Conservation (phyloP, 2,797 vertebrate species). For the Ataeniobius toweri region DNA sequence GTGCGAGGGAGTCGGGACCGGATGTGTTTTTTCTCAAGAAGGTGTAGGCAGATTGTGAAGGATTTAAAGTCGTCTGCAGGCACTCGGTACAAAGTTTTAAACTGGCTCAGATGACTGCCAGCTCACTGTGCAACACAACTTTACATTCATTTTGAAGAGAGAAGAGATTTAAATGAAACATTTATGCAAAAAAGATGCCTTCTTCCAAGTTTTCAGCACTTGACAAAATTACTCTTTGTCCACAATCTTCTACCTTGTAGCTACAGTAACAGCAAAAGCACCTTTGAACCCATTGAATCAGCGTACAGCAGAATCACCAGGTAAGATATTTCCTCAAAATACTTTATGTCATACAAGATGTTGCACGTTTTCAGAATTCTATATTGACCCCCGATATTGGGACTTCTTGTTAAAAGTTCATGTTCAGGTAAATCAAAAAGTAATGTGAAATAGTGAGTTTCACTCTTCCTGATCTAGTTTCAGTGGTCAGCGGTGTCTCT, state of each 20-base stretch:
- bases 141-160: neutral
- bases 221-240: slow-evolving; percentile 5
- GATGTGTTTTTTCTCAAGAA: slow-evolving; percentile 56
- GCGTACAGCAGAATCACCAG: slow-evolving; percentile 57
- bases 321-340: slow-evolving; percentile 51
- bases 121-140: neutral
- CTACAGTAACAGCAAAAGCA: slow-evolving; percentile 53
- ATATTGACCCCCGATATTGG: neutral
- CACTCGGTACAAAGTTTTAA: slow-evolving; percentile 39
- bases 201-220: neutral
- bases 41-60: slow-evolving; percentile 50
- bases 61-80: slow-evolving; percentile 40
- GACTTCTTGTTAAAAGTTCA: neutral
- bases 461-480: slow-evolving; percentile 33
- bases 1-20: slow-evolving; percentile 54
- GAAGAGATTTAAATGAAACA: slow-evolving; percentile 6
- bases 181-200: slow-evolving; percentile 9
- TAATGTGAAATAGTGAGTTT: neutral
- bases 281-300: slow-evolving; percentile 62
- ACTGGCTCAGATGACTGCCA: slow-evolving; percentile 3
- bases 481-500: slow-evolving; percentile 50
- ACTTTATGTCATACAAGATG: neutral
- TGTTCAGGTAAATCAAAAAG: neutral
- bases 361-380: neutral
- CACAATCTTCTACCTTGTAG: slow-evolving; percentile 33